Evolutionary conservation across 2,888 invertebrate genomes (phyloP).

Genomic region (Plusia festucae): DNA sequence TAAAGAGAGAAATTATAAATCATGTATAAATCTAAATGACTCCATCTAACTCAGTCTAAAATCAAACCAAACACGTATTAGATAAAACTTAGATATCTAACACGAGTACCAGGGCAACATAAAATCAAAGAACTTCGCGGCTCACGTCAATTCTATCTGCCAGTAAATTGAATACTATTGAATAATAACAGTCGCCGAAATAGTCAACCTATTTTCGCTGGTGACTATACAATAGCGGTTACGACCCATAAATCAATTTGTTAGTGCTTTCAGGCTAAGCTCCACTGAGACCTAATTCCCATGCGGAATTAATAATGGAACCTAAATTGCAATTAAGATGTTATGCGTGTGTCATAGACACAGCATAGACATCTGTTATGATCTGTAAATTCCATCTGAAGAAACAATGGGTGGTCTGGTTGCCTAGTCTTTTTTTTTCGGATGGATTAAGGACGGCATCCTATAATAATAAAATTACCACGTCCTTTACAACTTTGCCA

Average conservation of each 20-base stretch:
- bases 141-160: conserved; percentile 33
- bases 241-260: conserved; percentile 64
- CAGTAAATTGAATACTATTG: conserved; percentile 43
- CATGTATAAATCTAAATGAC: not conserved
- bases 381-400: conserved; percentile 19
- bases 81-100: conserved; percentile 7
- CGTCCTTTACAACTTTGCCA: conserved; percentile 15
- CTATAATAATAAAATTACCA: conserved; percentile 21
- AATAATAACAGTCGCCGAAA: conserved; percentile 43
- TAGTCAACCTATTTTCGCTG: conserved; percentile 59
- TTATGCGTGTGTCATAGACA: conserved; percentile 47
- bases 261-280: conserved; percentile 65
- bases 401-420: conserved; percentile 41
- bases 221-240: conserved; percentile 55
- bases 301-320: conserved; percentile 63
- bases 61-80: not conserved
- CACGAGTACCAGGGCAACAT: conserved; percentile 29
- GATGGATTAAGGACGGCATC: not conserved
- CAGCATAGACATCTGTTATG: conserved; percentile 42
- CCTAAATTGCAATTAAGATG: conserved; percentile 66
- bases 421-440: not conserved
- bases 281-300: conserved; percentile 68
- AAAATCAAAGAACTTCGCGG: conserved; percentile 27
- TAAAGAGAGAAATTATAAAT: too few relatives aligned
- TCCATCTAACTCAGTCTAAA: not conserved